Evolutionary conservation across 2,113 vertebrate genomes (phyloP).

Genomic region (Lontra canadensis): DNA sequence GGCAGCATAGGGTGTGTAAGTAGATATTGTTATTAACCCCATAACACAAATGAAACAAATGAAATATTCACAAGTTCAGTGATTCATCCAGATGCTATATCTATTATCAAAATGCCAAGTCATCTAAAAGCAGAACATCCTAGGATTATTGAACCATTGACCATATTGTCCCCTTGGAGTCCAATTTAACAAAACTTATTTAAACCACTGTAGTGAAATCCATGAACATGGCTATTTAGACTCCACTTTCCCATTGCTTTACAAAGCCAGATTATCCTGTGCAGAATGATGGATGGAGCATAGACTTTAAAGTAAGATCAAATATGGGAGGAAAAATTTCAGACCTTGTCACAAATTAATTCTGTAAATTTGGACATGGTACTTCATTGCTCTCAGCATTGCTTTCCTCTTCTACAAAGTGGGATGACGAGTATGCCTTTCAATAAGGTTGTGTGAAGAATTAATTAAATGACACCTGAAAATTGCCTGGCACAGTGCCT

Average conservation of each 20-base stretch:
- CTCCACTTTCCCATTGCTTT: background rate
- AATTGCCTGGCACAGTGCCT: background rate
- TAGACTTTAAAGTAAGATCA: background rate
- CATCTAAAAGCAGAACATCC: background rate
- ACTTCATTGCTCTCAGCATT: background rate
- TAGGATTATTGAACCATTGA: background rate
- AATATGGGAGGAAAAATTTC: background rate
- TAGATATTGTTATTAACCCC: too few species aligned
- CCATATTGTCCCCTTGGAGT: background rate
- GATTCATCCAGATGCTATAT: background rate
- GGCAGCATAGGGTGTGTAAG: rapidly evolving
- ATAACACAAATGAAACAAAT: background rate
- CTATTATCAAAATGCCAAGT: background rate
- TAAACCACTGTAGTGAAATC: background rate
- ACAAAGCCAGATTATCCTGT: background rate
- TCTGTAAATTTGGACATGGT: background rate
- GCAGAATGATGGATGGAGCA: background rate
- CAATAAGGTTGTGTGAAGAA: background rate
- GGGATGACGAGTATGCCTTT: background rate
- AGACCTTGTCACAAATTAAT: background rate
- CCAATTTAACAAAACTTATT: background rate
- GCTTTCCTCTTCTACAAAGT: background rate
- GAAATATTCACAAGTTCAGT: background rate
- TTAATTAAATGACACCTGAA: background rate
- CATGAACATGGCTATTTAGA: background rate